Conservation (phyloP, 2,888 invertebrate genomes). For the Pollenia amentaria region DNA sequence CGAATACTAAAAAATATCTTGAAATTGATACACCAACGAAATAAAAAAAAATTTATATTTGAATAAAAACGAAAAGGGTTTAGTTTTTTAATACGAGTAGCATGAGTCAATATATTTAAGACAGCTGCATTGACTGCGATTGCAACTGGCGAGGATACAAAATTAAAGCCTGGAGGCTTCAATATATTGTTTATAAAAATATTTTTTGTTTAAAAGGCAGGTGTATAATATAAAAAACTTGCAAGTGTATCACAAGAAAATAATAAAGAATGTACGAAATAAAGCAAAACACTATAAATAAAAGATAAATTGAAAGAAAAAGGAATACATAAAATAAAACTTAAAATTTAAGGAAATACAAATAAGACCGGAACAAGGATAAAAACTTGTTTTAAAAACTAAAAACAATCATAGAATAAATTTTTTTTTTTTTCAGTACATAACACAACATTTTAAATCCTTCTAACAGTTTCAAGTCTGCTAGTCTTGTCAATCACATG, state of each 20-base stretch:
- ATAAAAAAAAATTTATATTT: slow-evolving; percentile 1
- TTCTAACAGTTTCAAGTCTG: slow-evolving; percentile 25
- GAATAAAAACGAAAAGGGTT: background rate
- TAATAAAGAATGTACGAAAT: background rate
- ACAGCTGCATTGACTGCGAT: slow-evolving; percentile 43
- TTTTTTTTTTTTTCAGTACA: no score
- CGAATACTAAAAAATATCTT: slow-evolving; percentile 13
- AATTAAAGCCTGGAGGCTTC: slow-evolving; percentile 27
- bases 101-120: slow-evolving; percentile 60
- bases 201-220: slow-evolving; percentile 28
- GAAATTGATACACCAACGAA: slow-evolving; percentile 37
- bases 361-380: background rate
- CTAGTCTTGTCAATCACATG: slow-evolving; percentile 30
- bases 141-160: background rate
- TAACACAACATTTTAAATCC: background rate
- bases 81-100: slow-evolving; percentile 20
- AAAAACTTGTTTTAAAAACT: background rate
- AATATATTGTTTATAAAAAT: background rate
- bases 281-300: background rate
- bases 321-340: background rate
- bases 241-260: background rate
- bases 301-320: background rate
- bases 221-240: slow-evolving; percentile 37
- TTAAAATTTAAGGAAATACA: background rate
- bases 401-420: no score